Evolutionary conservation across 2,797 vertebrate species (phyloP).

Genomic region (Syngnathus rostellatus): DNA sequence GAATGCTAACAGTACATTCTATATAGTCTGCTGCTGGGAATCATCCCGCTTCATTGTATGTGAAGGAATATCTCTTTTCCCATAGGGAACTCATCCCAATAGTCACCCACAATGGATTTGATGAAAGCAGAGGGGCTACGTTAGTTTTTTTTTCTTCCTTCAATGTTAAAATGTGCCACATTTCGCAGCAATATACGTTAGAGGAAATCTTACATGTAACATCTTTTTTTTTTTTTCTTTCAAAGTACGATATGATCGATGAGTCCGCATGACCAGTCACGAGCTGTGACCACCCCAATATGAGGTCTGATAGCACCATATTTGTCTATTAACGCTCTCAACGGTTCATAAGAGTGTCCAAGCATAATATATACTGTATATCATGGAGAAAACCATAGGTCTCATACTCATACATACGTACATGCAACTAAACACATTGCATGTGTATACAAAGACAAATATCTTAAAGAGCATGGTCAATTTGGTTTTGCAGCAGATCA

Average conservation of each 20-base stretch:
- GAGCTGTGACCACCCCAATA: constrained; percentile 83
- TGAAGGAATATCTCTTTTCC: constrained; percentile 39
- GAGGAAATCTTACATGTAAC: constrained; percentile 60
- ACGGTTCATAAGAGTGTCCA: constrained; percentile 77
- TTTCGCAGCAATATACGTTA: constrained; percentile 28
- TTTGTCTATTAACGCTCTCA: constrained; percentile 78
- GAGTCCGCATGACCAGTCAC: constrained; percentile 99
- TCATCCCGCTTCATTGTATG: constrained; percentile 18
- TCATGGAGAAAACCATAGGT: constrained; percentile 78
- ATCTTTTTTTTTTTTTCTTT: constrained; percentile 23
- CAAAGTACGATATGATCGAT: constrained; percentile 91
- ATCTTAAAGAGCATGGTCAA: constrained; percentile 68
- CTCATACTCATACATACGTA: constrained; percentile 69
- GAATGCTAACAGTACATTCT: constrained; percentile 51
- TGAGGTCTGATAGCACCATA: constrained; percentile 99
- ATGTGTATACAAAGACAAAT: constrained; percentile 71
- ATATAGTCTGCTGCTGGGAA: constrained; percentile 39
- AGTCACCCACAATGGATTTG: constrained; percentile 26
- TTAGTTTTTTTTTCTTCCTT: constrained; percentile 31
- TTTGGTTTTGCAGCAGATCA: constrained; percentile 89
- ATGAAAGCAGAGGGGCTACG: constrained; percentile 43
- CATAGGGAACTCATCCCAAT: constrained; percentile 53
- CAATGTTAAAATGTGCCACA: constrained; percentile 23
- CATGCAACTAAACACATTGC: constrained; percentile 71
- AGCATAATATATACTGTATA: constrained; percentile 35